Conservation (phyloP, 2,113 vertebrate genomes). For the Rhinichthys klamathensis region DNA sequence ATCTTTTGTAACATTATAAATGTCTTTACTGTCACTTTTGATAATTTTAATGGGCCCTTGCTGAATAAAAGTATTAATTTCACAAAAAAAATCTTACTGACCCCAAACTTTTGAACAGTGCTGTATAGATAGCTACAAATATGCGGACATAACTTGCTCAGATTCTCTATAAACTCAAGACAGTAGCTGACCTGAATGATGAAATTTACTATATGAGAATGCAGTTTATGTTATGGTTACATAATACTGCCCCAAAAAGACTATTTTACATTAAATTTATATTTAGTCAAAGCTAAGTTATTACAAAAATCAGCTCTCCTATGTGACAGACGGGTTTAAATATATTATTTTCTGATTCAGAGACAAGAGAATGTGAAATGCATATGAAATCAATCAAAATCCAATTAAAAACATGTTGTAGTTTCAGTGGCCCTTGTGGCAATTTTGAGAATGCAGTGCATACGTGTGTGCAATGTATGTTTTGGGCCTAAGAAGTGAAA, state of each 20-base stretch:
- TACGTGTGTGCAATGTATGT: neutral
- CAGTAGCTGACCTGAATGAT: neutral
- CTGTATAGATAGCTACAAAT: neutral
- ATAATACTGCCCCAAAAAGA: neutral
- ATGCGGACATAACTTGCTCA: neutral
- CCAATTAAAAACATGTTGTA: neutral
- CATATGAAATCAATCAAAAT: neutral
- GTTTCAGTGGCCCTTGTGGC: neutral
- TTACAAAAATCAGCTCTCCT: neutral
- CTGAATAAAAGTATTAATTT: neutral
- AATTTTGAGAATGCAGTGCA: conserved; percentile 7
- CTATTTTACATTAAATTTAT: neutral
- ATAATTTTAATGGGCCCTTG: neutral
- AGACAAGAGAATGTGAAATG: neutral
- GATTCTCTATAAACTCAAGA: neutral
- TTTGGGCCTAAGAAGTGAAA: neutral
- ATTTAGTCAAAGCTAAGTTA: neutral
- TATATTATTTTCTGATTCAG: neutral
- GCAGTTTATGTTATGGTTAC: neutral
- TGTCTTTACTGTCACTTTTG: neutral
- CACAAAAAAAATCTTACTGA: neutral
- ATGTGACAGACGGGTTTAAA: neutral
- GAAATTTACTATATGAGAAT: neutral
- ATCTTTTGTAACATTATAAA: neutral
- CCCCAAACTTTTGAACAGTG: neutral